A percentile compares a stretch with the other conserved stretches of the same genome.
phyloP scores from a whole-genome alignment of 1,140 invertebrate genomes.

The Bradysia coprophila region DNA sequence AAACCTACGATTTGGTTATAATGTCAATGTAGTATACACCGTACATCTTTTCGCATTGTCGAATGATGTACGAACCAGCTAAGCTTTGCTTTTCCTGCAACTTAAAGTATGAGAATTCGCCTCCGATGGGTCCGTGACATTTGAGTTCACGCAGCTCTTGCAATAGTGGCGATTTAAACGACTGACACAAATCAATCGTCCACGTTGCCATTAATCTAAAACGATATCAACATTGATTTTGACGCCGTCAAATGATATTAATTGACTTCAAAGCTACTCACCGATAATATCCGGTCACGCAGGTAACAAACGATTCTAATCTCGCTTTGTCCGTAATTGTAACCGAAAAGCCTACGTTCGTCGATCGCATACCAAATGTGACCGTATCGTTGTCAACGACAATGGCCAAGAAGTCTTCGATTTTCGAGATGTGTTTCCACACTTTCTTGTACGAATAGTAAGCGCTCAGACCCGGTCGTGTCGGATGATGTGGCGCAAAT shows the following conservation, averaged over 20 bases:
- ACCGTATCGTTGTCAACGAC: constrained; percentile 8
- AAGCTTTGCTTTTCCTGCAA: constrained; percentile 56
- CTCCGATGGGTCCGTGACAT: constrained; percentile 70
- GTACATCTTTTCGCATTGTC: constrained; percentile 62
- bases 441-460: constrained; percentile 36
- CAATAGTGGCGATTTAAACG: constrained; percentile 57
- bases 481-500: constrained; percentile 47
- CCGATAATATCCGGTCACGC: constrained; percentile 72
- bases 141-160: constrained; percentile 48
- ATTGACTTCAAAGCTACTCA: constrained; percentile 8
- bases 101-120: constrained; percentile 65
- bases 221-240: constrained; percentile 2
- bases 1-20: constrained; percentile 35
- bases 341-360: constrained; percentile 16
- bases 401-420: constrained; percentile 51
- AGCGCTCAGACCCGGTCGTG: constrained; percentile 43
- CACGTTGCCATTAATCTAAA: constrained; percentile 62
- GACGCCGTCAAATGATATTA: neutral
- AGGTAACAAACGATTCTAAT: constrained; percentile 55
- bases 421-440: constrained; percentile 55
- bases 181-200: constrained; percentile 74
- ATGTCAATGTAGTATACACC: constrained; percentile 63
- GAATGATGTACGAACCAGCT: constrained; percentile 57
- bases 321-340: constrained; percentile 12
- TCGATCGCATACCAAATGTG: constrained; percentile 15